Conservation (phyloP, 2,888 invertebrate species). For the Crossocerus cetratus region DNA sequence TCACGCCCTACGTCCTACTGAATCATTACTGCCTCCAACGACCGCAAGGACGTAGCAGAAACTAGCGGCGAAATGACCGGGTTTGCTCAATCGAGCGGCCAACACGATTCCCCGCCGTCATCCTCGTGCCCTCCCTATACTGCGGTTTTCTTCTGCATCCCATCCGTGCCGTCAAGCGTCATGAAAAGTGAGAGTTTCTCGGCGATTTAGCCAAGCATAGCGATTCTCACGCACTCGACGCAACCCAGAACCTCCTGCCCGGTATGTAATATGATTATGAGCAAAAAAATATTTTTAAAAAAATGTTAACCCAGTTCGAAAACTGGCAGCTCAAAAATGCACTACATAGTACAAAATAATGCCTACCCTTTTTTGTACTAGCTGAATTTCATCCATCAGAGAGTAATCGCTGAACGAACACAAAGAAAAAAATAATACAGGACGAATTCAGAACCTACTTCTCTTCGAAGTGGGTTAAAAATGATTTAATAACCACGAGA, state of each 20-base stretch:
- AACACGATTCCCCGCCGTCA: constrained; percentile 29
- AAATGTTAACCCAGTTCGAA: not conserved
- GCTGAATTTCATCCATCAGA: no score
- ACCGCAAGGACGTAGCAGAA: constrained; percentile 35
- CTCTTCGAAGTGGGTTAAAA: no score
- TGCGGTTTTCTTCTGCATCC: constrained; percentile 1
- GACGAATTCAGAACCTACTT: no score
- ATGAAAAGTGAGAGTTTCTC: not conserved
- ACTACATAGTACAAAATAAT: no score
- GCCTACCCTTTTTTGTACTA: no score
- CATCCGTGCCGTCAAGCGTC: not conserved
- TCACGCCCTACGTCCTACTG: constrained; percentile 11
- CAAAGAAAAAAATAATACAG: no score
- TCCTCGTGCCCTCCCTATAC: constrained; percentile 15
- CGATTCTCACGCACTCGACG: not conserved
- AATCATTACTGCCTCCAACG: constrained; percentile 35
- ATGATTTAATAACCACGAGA: no score
- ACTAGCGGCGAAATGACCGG: constrained; percentile 22
- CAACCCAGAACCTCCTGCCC: not conserved
- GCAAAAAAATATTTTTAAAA: not conserved
- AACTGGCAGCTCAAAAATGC: not conserved
- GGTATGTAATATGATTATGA: no score
- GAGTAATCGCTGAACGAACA: no score
- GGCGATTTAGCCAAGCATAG: not conserved
- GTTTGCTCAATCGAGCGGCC: constrained; percentile 36